Percentiles rank a stretch among this genome's conserved stretches.
These are phyloP conservation scores for Sitta europaea DNA, from an alignment of 2,113 vertebrate species.

Conservation along the genomic window DNA sequence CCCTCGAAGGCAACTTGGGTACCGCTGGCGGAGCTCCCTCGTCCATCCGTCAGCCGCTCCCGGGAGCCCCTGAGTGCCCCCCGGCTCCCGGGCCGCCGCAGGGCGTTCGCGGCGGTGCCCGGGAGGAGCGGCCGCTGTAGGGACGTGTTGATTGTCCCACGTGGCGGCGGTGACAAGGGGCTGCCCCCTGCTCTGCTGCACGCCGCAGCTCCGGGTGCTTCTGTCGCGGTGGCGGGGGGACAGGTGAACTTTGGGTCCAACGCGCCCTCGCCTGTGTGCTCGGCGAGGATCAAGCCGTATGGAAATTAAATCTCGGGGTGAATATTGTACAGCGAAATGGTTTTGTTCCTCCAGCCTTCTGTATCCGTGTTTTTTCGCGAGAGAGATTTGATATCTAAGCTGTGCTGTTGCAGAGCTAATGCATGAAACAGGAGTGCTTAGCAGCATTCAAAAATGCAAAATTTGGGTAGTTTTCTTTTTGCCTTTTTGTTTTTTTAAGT, in stretches of 20 bases:
- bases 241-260: not conserved
- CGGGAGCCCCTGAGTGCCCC: not conserved
- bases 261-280: not conserved
- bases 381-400: not conserved
- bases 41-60: not conserved
- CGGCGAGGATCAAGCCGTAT: rapidly evolving
- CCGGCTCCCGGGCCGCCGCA: not conserved
- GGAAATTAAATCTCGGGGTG: not conserved
- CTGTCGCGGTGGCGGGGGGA: too few relatives aligned
- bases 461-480: not conserved
- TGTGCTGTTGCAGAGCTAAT: not conserved
- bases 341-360: not conserved
- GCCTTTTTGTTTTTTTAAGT: not conserved
- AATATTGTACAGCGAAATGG: rapidly evolving
- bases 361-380: rapidly evolving
- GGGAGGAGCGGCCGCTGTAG: not conserved
- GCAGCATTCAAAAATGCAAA: not conserved
- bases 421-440: not conserved
- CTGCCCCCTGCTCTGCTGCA: not conserved
- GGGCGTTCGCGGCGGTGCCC: not conserved
- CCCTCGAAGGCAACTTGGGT: not conserved
- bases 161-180: not conserved
- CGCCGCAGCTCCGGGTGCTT: not conserved
- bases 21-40: not conserved
- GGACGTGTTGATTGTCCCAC: not conserved